Evolutionary conservation across 92 coral and sea anemone species (phyloP).

Genomic region (Porites lobata): DNA sequence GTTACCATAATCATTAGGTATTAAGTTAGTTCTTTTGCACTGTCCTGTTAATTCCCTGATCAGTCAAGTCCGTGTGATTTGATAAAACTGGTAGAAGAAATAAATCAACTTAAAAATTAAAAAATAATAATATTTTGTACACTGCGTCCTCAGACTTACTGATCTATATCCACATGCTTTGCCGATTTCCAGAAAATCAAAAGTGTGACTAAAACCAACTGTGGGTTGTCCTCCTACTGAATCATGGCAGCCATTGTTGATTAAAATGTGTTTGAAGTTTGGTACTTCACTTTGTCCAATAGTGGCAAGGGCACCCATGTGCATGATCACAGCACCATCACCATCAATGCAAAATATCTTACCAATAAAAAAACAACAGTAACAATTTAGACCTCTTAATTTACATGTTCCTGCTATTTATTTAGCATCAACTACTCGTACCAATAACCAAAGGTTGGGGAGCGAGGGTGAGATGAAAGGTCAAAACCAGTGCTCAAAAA

Average conservation of each 20-base stretch:
- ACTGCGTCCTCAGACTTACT: slow-evolving; percentile 53
- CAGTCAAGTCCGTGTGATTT: no score
- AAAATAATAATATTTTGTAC: no score
- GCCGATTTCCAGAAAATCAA: slow-evolving; percentile 81
- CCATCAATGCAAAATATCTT: slow-evolving; percentile 97
- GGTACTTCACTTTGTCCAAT: slow-evolving; percentile 82
- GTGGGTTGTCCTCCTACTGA: slow-evolving; percentile 98
- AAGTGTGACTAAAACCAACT: slow-evolving; percentile 73
- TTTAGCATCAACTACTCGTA: no score
- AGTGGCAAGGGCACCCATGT: slow-evolving; percentile 92
- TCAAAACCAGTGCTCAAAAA: no score
- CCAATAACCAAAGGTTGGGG: no score
- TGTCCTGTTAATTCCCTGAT: no score
- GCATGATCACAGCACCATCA: slow-evolving; percentile 97
- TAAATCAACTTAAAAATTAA: no score
- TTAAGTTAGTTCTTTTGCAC: no score
- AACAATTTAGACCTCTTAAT: not conserved
- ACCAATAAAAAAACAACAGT: not conserved
- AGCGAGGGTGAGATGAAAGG: no score
- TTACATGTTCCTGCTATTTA: no score
- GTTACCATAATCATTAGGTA: no score
- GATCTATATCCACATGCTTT: slow-evolving; percentile 87
- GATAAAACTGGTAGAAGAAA: no score
- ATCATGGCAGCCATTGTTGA: slow-evolving; percentile 97
- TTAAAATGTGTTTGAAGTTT: slow-evolving; percentile 90